Evolutionary conservation across 2,113 vertebrate genomes (phyloP), one percentile per base, ranked within the genome.

Genomic region (Scortum barcoo): DNA sequence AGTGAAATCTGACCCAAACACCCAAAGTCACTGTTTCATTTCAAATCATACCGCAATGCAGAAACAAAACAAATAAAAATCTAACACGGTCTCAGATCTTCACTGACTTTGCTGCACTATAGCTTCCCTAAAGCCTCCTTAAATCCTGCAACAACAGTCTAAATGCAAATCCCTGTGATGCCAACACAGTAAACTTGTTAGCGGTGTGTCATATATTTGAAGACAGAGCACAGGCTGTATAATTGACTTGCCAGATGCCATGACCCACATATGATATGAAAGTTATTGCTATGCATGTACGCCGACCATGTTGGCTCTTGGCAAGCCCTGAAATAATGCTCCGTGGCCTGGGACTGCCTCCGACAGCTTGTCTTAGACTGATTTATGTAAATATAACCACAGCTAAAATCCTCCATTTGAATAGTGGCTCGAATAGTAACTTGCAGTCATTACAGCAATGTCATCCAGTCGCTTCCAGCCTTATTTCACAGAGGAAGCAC

Each of bases 231-330:
- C 33, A 40, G 44, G 20, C 72, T 60, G 10, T 14, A 24, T 69
- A 66, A 81, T 58, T 80, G 28, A 76, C 75, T 73, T 62, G 51
- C 72, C 54, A 24, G 76, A 75, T 69, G 22, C 77, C 69, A 19
- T 87, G 88, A 87, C 91, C 91, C 63, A 82, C 71, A 90, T 86
- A 53, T 85, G 79, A 88, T 67, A 69, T n/a, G 57, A 73, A 51
- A 7, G 75, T 67, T 67, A 75, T 74, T 76, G 70, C 51, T 76
- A 38, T 57, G 80, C 76, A 73, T 36, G 4, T 54, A 66, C 53
- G 44, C 19, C 78, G 72, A 38, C 62, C 5, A 51, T 70, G 86
- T 5, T 46, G 76, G 56, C 74, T 69, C 61, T 54, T 86, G 83
- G 79, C 86, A 81, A 71, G 58, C 5, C 7, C 48, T 67, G 51